phyloP scores from a whole-genome alignment of 2,888 invertebrate species.

The Acanthosoma haemorrhoidale region DNA sequence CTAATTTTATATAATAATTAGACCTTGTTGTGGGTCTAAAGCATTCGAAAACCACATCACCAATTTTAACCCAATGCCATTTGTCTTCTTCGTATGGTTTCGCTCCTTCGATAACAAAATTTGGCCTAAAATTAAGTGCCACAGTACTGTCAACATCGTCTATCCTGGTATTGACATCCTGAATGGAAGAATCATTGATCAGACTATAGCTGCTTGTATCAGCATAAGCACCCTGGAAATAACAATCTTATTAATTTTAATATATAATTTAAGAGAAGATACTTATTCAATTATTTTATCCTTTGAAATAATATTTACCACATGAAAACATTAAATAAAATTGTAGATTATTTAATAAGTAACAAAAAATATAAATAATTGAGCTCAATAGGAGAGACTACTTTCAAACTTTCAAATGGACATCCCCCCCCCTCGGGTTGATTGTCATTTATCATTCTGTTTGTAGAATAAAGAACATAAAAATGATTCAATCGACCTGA shows the following conservation, averaged over 20 bases:
- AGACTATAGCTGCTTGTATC: constrained; percentile 25
- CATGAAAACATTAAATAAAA: too few species aligned
- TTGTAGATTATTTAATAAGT: too few species aligned
- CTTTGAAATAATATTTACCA: too few species aligned
- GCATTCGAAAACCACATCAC: constrained; percentile 30
- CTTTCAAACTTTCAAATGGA: too few species aligned
- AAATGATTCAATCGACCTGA: too few species aligned
- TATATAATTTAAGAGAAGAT: too few species aligned
- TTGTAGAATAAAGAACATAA: too few species aligned
- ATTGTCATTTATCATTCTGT: too few species aligned
- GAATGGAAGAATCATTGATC: background rate
- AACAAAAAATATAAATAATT: too few species aligned
- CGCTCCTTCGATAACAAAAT: constrained; percentile 32
- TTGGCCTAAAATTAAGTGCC: constrained; percentile 33
- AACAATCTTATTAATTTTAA: background rate
- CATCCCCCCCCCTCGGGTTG: too few species aligned
- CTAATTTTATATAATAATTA: background rate
- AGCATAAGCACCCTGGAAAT: constrained; percentile 27
- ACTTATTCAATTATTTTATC: too few species aligned
- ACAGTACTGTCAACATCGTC: background rate
- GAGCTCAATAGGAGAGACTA: too few species aligned
- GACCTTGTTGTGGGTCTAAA: constrained; percentile 34
- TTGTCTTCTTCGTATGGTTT: constrained; percentile 34
- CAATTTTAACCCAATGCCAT: constrained; percentile 35
- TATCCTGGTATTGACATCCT: constrained; percentile 17